Percentiles rank a stretch among this genome's conserved stretches.
Evolutionary conservation across 2,888 invertebrate species (phyloP).

Genomic region (Copidosoma aretas): DNA sequence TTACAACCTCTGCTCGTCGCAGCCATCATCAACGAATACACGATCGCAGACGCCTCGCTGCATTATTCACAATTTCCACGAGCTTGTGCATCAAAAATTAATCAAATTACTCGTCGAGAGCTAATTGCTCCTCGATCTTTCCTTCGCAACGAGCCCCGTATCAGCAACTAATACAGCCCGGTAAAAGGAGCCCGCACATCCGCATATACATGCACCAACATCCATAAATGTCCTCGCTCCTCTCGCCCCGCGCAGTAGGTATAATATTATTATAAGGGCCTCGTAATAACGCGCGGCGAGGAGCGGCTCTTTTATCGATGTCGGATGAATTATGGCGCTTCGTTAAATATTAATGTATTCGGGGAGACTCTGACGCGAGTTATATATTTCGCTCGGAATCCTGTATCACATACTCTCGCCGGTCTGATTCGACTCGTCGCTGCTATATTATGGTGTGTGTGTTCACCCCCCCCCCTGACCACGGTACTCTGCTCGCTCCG

Average conservation of each 20-base stretch:
- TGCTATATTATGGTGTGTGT: too few species aligned
- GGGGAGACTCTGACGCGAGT: not conserved
- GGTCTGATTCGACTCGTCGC: constrained; percentile 10
- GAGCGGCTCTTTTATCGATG: constrained; percentile 26
- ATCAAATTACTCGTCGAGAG: constrained; percentile 22
- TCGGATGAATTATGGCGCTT: constrained; percentile 33
- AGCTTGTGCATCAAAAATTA: constrained; percentile 14
- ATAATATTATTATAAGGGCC: too few species aligned
- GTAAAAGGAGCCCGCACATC: not conserved
- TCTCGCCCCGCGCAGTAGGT: not conserved
- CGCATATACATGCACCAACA: constrained; percentile 22
- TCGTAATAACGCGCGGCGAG: not conserved
- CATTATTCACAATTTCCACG: constrained; percentile 19
- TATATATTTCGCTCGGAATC: not conserved
- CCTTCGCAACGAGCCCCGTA: not conserved
- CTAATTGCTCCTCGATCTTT: constrained; percentile 35
- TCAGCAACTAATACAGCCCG: too few species aligned
- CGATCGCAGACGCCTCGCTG: too few species aligned
- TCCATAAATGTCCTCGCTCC: constrained; percentile 15
- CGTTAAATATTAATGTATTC: constrained; percentile 37
- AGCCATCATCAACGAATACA: too few species aligned
- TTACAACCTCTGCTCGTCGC: too few species aligned
- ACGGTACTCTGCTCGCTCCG: too few species aligned
- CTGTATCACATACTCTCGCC: too few species aligned
- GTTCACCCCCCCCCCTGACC: too few species aligned